Percentiles rank a stretch among this genome's conserved stretches.
Evolutionary conservation across 2,113 vertebrate genomes (phyloP).

Genomic region (Argyrosomus japonicus): DNA sequence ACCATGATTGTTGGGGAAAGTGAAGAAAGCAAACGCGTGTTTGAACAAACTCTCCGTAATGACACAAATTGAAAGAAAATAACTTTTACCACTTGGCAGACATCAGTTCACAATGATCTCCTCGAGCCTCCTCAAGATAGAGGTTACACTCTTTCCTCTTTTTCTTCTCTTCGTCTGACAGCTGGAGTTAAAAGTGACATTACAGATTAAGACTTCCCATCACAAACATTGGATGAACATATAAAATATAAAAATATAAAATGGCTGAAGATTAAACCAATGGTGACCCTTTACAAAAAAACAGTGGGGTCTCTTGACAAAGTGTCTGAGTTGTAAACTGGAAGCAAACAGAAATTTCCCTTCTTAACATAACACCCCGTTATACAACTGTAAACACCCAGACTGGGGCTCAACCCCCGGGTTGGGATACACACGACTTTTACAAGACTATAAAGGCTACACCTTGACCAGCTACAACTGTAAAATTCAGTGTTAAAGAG

Average conservation of each 20-base stretch:
- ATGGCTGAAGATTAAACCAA: neutral
- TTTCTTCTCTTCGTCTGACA: neutral
- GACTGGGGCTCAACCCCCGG: too few species aligned
- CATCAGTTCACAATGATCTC: neutral
- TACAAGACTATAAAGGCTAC: too few species aligned
- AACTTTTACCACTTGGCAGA: neutral
- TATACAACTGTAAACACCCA: too few species aligned
- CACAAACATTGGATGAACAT: neutral
- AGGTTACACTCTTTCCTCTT: too few species aligned
- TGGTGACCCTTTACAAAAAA: neutral
- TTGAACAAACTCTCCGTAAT: conserved; percentile 44
- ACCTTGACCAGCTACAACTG: too few species aligned
- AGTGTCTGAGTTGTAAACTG: neutral
- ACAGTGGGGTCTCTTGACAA: neutral
- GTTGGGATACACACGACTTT: too few species aligned
- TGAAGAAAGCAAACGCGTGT: conserved; percentile 54
- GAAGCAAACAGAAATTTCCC: neutral
- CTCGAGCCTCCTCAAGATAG: too few species aligned
- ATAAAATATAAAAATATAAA: neutral
- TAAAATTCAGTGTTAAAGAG: too few species aligned
- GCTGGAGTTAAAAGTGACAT: neutral
- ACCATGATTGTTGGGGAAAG: conserved; percentile 53
- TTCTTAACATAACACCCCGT: too few species aligned
- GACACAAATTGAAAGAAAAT: conserved; percentile 47
- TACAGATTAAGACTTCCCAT: neutral